phyloP scores from a whole-genome alignment of 2,888 invertebrate species.

The Platycnemis pennipes region DNA sequence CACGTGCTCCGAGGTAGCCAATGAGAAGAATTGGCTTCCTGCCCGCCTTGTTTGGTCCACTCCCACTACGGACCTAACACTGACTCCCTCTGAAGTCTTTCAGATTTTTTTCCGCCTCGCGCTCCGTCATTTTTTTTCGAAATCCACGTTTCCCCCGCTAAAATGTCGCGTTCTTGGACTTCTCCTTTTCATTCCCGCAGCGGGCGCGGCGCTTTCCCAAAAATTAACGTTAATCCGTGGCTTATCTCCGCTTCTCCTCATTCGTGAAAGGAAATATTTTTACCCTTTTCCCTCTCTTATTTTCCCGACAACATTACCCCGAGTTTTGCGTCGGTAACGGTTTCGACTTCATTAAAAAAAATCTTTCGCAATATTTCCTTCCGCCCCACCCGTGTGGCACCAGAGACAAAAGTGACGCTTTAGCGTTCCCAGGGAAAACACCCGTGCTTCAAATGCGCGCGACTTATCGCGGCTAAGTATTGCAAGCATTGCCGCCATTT shows the following conservation, averaged over 20 bases:
- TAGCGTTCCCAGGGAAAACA: neutral
- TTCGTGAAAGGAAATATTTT: neutral
- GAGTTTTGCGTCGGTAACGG: neutral
- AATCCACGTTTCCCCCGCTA: neutral
- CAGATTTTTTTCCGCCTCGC: neutral
- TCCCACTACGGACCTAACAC: neutral
- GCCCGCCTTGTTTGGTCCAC: neutral
- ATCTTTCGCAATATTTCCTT: constrained; percentile 20
- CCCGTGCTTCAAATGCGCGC: neutral
- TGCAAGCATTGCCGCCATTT: neutral
- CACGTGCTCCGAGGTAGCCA: neutral
- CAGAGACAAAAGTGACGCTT: neutral
- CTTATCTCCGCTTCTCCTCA: neutral
- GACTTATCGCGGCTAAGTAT: neutral
- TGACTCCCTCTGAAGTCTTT: constrained; percentile 17
- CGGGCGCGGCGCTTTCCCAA: neutral
- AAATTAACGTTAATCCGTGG: neutral
- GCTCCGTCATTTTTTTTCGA: neutral
- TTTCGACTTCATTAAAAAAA: constrained; percentile 16
- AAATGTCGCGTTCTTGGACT: constrained; percentile 44
- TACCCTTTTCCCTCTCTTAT: neutral
- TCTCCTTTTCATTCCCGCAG: neutral
- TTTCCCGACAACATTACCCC: neutral
- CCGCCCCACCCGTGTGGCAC: neutral
- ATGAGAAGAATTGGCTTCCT: constrained; percentile 46